Percentiles rank a stretch among this genome's conserved stretches.
phyloP scores from a whole-genome alignment of 2,113 vertebrate species.

The Labrus mixtus region DNA sequence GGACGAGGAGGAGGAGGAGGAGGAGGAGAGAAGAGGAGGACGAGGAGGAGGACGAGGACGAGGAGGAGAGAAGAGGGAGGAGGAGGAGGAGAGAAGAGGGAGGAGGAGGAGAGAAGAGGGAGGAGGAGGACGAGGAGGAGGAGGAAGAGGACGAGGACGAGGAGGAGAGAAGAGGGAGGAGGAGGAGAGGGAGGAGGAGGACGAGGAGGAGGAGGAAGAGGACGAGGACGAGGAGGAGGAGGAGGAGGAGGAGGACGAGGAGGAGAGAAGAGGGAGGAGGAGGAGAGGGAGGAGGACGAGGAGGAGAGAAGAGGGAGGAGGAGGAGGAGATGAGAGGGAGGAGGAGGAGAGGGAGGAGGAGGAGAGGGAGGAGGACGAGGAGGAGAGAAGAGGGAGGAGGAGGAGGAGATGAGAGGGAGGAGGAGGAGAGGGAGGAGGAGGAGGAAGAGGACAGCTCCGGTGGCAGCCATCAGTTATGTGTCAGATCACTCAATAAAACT shows the following conservation, averaged over 20 bases:
- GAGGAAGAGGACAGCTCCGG: not conserved
- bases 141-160: conserved; percentile 13
- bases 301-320: conserved; percentile 13
- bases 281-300: no score
- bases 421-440: no score
- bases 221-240: no score
- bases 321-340: no score
- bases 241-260: conserved; percentile 15
- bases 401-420: conserved; percentile 4
- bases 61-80: not conserved
- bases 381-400: no score
- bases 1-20: no score
- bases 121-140: no score
- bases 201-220: conserved; percentile 10
- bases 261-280: no score
- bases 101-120: conserved; percentile 13
- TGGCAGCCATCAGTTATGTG: not conserved
- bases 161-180: no score
- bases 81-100: no score
- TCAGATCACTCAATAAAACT: not conserved
- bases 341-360: conserved; percentile 13
- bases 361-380: not conserved
- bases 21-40: conserved; percentile 8
- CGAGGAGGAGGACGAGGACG: no score
- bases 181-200: no score